A percentile compares a stretch with the other conserved stretches of the same genome.
These are phyloP conservation scores for Meandrina meandrites DNA, from an alignment of 92 coral and sea anemone genomes.

Conservation along the genomic window DNA sequence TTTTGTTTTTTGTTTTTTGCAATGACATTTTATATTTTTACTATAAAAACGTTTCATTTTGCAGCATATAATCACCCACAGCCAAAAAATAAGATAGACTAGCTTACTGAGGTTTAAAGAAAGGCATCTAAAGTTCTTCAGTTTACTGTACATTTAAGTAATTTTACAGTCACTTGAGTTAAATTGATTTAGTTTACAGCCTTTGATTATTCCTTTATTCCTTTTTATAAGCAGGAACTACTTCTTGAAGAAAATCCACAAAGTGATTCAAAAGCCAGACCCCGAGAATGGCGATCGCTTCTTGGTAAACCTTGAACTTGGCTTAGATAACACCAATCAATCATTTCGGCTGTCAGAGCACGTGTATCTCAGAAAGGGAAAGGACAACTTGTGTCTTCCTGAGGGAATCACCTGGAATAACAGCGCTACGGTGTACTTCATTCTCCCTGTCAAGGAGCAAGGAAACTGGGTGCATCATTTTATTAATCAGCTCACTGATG, in stretches of 20 bases:
- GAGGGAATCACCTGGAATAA: conserved; percentile 32
- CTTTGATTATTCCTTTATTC: not conserved
- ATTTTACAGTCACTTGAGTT: not conserved
- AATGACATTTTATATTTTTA: too few species aligned
- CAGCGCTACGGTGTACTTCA: conserved; percentile 21
- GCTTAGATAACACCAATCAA: not conserved
- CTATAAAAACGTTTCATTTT: too few species aligned
- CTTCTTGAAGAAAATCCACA: conserved; percentile 28
- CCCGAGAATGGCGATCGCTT: conserved; percentile 45
- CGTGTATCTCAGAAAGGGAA: conserved; percentile 29
- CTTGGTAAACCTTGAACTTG: conserved; percentile 31
- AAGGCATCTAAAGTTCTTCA: too few species aligned
- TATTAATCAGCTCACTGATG: conserved; percentile 26
- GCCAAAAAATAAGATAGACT: too few species aligned
- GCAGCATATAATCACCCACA: too few species aligned
- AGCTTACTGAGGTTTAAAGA: too few species aligned
- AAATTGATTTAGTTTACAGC: not conserved
- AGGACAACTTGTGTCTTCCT: conserved; percentile 35
- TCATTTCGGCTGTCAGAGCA: conserved; percentile 41
- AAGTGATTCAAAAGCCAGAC: conserved; percentile 38
- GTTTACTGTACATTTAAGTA: too few species aligned
- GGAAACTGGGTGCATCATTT: conserved; percentile 44
- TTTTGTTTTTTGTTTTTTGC: too few species aligned
- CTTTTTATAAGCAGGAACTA: conserved; percentile 18
- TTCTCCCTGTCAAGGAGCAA: conserved; percentile 46